Base-by-base conservation (phyloP, 2,797 vertebrate species). In the Bradypus variegatus region DNA sequence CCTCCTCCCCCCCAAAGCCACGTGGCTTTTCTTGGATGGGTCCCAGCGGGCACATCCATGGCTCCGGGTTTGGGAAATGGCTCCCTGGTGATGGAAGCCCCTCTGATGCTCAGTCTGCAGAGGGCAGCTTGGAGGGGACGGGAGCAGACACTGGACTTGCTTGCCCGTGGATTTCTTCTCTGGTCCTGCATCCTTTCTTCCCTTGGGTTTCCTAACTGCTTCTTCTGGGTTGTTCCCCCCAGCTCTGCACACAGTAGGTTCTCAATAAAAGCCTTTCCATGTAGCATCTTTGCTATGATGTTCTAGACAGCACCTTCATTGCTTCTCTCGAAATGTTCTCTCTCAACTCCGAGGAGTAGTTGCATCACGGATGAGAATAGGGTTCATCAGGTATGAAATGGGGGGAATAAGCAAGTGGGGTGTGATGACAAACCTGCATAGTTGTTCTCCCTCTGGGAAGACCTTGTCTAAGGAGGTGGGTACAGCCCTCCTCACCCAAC, bases 401-500 rank as follows among this genome's bases (percentile, higher is more conserved):
- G 1, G 18, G 10, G 21, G 64, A 45, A 25, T 10, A n/a, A 6
- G 6, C 36, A 48, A 5, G 1, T 1, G 12, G 27, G n/a, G 12
- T 29, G 10, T 53, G 27, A 31, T 5, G 19, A 33, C 18, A 70
- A 27, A 41, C 25, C 72, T 33, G 13, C 6, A 2, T 13, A 33
- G 33, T 8, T 0, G 8, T 23, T 36, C 50, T 29, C 27, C 23
- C 18, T 67, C 76, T 0, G 0, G 1, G 23, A 65, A 21, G 64
- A 36, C 55, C 41, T 60, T 55, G n/a, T 53, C 69, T 53, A 8
- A 18, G 58, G 19, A n/a, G 58, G 29, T 16, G 14, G 25, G 27
- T 11, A 36, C 8, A 4, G 9, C 16, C 8, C 25, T 15, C 18
- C 48, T 78, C 41, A 31, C 7, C 53, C 8, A 12, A 4, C 12